These are phyloP conservation scores for Drosophila flavopinicola DNA, from an alignment of 2,888 invertebrate species.

Conservation along the genomic window DNA sequence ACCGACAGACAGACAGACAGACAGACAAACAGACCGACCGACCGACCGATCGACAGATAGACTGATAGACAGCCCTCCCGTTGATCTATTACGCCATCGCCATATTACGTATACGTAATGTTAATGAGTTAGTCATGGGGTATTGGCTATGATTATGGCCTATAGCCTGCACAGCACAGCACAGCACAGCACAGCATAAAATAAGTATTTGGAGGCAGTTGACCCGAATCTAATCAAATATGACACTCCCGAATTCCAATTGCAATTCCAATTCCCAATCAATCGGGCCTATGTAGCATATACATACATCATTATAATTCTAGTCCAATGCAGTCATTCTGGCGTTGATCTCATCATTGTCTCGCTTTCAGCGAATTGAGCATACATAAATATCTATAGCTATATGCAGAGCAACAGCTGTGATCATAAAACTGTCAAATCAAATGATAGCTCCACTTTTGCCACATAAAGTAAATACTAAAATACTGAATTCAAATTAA, in stretches of 20 bases:
- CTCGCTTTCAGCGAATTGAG: constrained; percentile 2
- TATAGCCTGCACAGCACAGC: not conserved
- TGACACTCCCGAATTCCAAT: constrained; percentile 4
- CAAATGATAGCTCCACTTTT: too few species aligned
- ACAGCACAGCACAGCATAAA: not conserved
- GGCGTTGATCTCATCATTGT: constrained; percentile 38
- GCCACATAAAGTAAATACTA: too few species aligned
- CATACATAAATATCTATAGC: too few species aligned
- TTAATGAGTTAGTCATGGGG: constrained; percentile 63
- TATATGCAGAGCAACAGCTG: too few species aligned
- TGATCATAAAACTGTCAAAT: too few species aligned
- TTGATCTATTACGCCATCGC: constrained; percentile 74
- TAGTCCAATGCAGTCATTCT: constrained; percentile 16
- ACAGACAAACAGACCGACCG: not conserved
- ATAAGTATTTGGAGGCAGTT: not conserved
- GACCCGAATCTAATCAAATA: constrained; percentile 2
- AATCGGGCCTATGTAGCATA: not conserved
- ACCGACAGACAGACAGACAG: not conserved
- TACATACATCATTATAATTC: not conserved
- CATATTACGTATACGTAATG: constrained; percentile 57
- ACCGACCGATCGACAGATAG: constrained; percentile 4
- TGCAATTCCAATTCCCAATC: constrained; percentile 17
- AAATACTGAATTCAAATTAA: too few species aligned
- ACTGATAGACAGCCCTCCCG: constrained; percentile 53
- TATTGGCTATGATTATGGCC: constrained; percentile 33